Evolutionary conservation across 2,113 vertebrate species (phyloP).

Genomic region (Catharus fuscescens): DNA sequence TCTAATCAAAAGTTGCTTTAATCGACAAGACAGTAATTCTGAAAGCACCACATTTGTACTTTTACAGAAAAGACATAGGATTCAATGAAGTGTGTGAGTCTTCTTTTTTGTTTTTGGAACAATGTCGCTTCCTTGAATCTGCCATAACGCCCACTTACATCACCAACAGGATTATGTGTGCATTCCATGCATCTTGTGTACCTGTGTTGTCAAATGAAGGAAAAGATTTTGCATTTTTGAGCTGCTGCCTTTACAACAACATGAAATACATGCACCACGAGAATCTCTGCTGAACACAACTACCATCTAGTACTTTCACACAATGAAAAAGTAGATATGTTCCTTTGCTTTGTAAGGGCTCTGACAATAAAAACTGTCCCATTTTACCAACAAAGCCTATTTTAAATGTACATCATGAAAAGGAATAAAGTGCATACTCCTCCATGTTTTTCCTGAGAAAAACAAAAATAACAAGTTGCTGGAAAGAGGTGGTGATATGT

Average conservation of each 20-base stretch:
- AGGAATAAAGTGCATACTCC: neutral
- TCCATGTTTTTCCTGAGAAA: neutral
- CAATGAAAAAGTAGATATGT: neutral
- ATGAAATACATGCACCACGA: neutral
- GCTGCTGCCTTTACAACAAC: neutral
- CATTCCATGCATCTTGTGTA: neutral
- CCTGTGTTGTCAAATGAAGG: neutral
- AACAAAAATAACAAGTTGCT: neutral
- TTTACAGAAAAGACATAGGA: neutral
- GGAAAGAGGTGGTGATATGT: neutral
- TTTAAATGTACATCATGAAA: neutral
- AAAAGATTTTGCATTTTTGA: neutral
- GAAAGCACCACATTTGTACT: neutral
- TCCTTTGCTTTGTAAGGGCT: neutral
- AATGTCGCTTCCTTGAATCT: fast-evolving
- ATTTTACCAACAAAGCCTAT: neutral
- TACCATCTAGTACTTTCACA: neutral
- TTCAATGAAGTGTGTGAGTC: neutral
- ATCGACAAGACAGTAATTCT: neutral
- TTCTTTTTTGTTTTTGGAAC: neutral
- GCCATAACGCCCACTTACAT: neutral
- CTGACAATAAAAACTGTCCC: neutral
- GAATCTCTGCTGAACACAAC: neutral
- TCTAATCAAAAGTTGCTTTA: neutral
- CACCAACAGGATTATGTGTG: neutral